Conservation (phyloP, 2,113 vertebrate genomes). For the Pycnonotus jocosus region DNA sequence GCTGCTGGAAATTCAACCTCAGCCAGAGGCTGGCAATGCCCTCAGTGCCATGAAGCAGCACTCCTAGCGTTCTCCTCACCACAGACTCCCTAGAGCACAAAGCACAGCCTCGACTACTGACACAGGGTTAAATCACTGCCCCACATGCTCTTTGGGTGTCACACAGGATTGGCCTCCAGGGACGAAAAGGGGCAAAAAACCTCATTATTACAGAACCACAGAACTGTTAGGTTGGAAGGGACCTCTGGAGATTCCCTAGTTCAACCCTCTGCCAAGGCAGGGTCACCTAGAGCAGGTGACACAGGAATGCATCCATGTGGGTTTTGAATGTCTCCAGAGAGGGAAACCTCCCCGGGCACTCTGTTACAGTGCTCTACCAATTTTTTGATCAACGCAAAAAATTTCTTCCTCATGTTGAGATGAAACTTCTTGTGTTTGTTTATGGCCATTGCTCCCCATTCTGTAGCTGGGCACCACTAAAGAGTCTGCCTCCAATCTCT, state of each 20-base stretch:
- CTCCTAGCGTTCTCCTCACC: accelerated
- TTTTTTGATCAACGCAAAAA: neutral
- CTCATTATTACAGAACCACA: neutral
- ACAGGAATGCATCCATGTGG: neutral
- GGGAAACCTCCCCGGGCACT: neutral
- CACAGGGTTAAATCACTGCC: accelerated
- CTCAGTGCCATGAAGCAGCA: accelerated
- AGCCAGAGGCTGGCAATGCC: neutral
- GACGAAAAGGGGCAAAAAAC: neutral
- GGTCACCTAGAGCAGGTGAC: neutral
- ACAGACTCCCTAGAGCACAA: accelerated
- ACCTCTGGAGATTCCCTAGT: no score
- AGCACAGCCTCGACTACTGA: no score
- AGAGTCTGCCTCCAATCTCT: neutral
- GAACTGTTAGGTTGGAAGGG: neutral
- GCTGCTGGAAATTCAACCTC: neutral
- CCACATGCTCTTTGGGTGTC: accelerated
- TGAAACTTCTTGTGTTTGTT: neutral
- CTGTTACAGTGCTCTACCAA: neutral
- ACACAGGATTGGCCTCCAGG: neutral
- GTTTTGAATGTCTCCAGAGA: no score
- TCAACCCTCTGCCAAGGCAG: neutral
- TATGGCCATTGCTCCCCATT: neutral
- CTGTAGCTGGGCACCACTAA: neutral
- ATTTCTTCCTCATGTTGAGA: neutral